Evolutionary conservation across 2,797 vertebrate genomes (phyloP), one percentile per base, ranked within the genome.

Genomic region (Stomatorhinus walkeri): DNA sequence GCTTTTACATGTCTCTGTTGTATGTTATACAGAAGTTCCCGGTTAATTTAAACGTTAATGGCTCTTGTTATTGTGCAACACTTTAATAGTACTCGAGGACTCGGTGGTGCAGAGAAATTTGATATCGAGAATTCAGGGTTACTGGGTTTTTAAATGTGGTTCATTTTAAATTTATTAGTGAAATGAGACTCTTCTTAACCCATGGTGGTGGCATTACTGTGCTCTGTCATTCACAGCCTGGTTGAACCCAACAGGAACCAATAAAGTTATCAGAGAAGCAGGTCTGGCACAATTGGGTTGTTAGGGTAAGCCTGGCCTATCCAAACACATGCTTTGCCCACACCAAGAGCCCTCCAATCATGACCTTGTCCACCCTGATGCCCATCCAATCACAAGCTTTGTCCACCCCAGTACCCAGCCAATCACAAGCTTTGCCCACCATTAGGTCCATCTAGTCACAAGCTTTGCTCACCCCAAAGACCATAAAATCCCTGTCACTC

Each of bases 161-260:
- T 46, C 76, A 81, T 81, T 46, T 81, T 81, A 46, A 43, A 81
- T 81, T 81, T 43, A 81, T 81, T 46, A 81, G 40, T 81, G 76
- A 81, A 81, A 81, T 81, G 16, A 81, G 19, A 43, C 28, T n/a
- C 76, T 81, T 81, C 76, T n/a, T n/a, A 19, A 81, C 19, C 16
- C 19, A 46, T 3, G 40, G 19, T 81, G 8, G 19, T 46, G 36
- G 40, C 16, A 81, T 81, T 81, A 81, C 40, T 46, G 40, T 81
- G 36, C 19, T 0, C 76, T 81, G 40, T 81, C 40, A 72, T 36
- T 43, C 19, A 5, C 19, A 1, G 76, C 16, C 76, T 46, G 76
- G 40, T 46, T 81, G 40, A 46, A 46, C 76, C 76, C 76, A 46
- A 81, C 19, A n/a, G 76, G 76, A 81, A 81, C 19, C 76, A 72